phyloP scores from a whole-genome alignment of 2,888 invertebrate genomes.

The Gymnosoma rotundatum region DNA sequence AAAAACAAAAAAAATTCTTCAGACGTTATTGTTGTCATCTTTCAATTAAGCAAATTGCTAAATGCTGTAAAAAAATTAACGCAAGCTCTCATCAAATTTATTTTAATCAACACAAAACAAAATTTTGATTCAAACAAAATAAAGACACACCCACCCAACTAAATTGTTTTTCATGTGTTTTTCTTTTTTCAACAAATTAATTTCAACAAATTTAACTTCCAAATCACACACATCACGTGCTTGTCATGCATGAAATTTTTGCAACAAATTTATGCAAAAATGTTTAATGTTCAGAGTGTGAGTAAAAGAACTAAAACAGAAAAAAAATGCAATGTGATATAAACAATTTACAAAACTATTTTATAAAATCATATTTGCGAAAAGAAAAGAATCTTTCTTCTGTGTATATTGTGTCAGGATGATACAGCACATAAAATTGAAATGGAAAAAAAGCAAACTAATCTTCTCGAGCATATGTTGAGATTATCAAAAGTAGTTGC shows the following conservation, averaged over 20 bases:
- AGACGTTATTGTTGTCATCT: conserved; percentile 17
- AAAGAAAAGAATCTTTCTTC: conserved; percentile 43
- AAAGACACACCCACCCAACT: conserved; percentile 29
- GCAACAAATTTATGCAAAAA: conserved; percentile 59
- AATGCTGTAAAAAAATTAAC: background rate
- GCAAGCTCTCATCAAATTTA: conserved; percentile 44
- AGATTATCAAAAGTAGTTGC: conserved; percentile 67
- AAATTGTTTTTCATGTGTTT: conserved; percentile 14
- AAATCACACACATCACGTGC: conserved; percentile 72
- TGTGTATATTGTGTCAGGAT: conserved; percentile 65
- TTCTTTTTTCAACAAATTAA: conserved; percentile 59
- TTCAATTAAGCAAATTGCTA: conserved; percentile 51
- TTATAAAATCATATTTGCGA: conserved; percentile 62
- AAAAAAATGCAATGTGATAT: conserved; percentile 64
- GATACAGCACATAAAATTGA: conserved; percentile 60
- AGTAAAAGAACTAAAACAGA: background rate
- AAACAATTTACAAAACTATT: conserved; percentile 74
- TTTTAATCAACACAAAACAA: conserved; percentile 47
- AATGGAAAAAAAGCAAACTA: conserved; percentile 51
- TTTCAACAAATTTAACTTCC: conserved; percentile 69
- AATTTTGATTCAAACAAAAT: background rate
- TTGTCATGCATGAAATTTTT: conserved; percentile 72
- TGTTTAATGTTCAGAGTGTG: conserved; percentile 15
- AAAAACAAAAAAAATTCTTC: background rate
- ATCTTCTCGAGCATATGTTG: conserved; percentile 64